Evolutionary conservation across 2,888 invertebrate species (phyloP).

Genomic region (Herminia tarsipennalis): DNA sequence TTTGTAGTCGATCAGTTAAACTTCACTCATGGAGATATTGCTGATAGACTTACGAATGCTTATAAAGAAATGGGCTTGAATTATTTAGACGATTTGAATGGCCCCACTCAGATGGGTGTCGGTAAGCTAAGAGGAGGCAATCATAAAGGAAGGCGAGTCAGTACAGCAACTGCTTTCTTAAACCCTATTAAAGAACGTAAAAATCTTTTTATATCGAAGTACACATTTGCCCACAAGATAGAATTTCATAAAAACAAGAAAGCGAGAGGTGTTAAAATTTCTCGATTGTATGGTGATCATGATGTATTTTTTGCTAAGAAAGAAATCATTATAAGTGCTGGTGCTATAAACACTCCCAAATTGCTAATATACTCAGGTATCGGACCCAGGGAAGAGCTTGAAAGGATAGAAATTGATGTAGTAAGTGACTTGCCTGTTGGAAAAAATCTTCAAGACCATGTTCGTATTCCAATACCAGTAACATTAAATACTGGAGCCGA

Average conservation of each 20-base stretch:
- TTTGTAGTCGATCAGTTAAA: constrained; percentile 80
- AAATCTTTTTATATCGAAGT: constrained; percentile 70
- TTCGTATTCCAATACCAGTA: constrained; percentile 73
- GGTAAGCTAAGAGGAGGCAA: constrained; percentile 82
- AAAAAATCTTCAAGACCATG: constrained; percentile 80
- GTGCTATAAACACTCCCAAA: constrained; percentile 69
- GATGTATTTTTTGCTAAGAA: constrained; percentile 60
- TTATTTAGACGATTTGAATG: constrained; percentile 72
- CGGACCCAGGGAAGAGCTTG: constrained; percentile 63
- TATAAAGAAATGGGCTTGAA: constrained; percentile 81
- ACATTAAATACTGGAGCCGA: constrained; percentile 66
- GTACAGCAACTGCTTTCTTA: constrained; percentile 82
- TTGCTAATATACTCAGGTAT: constrained; percentile 74
- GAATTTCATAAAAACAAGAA: constrained; percentile 53
- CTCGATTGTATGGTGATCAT: constrained; percentile 51
- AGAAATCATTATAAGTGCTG: constrained; percentile 73
- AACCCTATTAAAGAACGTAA: constrained; percentile 59
- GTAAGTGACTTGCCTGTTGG: constrained; percentile 69
- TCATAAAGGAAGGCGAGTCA: constrained; percentile 81
- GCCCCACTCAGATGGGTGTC: constrained; percentile 81
- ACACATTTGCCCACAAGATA: constrained; percentile 57
- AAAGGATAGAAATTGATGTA: constrained; percentile 59
- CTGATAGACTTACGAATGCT: constrained; percentile 65
- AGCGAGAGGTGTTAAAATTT: constrained; percentile 63
- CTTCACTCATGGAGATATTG: constrained; percentile 65